Conservation (phyloP, 2,888 invertebrate species). For the Malthinus seriepunctatus region DNA sequence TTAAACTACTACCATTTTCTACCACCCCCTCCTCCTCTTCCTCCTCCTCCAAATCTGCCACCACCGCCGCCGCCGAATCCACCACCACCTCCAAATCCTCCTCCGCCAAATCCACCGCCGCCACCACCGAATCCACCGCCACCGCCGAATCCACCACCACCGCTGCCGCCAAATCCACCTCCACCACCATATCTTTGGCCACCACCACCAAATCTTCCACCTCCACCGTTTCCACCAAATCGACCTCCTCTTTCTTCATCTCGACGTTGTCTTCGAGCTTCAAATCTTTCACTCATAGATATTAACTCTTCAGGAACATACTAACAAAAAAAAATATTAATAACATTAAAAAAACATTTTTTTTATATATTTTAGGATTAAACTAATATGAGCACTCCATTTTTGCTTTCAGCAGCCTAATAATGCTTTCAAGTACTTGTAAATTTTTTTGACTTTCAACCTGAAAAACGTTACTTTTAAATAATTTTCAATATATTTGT, state of each 20-base stretch:
- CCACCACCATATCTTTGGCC: slow-evolving; percentile 41
- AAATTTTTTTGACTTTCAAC: slow-evolving; percentile 13
- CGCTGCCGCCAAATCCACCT: slow-evolving; percentile 25
- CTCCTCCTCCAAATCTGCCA: slow-evolving; percentile 30
- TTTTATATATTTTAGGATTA: no score
- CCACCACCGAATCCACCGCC: slow-evolving; percentile 41
- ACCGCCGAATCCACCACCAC: slow-evolving; percentile 31
- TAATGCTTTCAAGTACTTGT: slow-evolving; percentile 11
- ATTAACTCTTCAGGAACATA: slow-evolving; percentile 76
- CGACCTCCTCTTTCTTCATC: slow-evolving; percentile 58
- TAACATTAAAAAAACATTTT: background rate
- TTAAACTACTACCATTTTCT: slow-evolving; percentile 11
- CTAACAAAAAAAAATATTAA: slow-evolving; percentile 49
- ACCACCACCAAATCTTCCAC: slow-evolving; percentile 42
- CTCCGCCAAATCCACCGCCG: slow-evolving; percentile 32
- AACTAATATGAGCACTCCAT: background rate
- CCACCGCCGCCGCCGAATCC: slow-evolving; percentile 37
- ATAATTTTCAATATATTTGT: background rate
- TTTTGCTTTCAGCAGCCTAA: slow-evolving; percentile 15
- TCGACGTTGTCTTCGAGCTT: slow-evolving; percentile 67
- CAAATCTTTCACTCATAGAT: slow-evolving; percentile 76
- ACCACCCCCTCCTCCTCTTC: background rate
- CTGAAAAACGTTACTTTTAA: slow-evolving; percentile 11
- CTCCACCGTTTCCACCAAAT: slow-evolving; percentile 45
- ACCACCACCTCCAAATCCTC: no score